Base-by-base conservation (phyloP, 2,888 invertebrate species). In the Microplitis manilae region DNA sequence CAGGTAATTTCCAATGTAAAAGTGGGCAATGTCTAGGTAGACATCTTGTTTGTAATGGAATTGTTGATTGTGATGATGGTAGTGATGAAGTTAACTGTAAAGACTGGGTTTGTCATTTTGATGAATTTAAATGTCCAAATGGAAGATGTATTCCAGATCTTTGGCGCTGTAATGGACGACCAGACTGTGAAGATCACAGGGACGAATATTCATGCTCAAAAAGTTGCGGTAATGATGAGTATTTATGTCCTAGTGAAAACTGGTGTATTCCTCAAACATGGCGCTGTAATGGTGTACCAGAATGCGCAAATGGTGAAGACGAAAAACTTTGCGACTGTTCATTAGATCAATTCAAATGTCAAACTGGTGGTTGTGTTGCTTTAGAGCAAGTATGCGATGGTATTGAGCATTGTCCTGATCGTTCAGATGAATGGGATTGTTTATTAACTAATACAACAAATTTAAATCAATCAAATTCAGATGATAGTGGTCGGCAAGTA, bases 401-500 rank as follows among this genome's bases (percentile, higher is more conserved):
- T 1, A 87, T 91, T 30, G 90, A 91, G 40, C 91, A 94, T 80
- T 94, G 94, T 83, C 90, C 92, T 0, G 94, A 94, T 85, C 89
- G 90, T 77, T 93, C 93, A 1, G 94, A 94, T 83, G 93, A 94
- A 87, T 93, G 93, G 92, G 89, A 91, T 72, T 94, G 94, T 82
- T 82, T 91, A 13, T 76, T 77, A 0, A 73, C 75, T 13, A 84
- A 86, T 75, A 40, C 80, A 30, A 85, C 85, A 1, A 64, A 74
- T 17, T 81, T 83, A 6, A 83, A 78, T 38, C 85, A 83, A 38
- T 82, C 83, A 68, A 79, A 79, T 41, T 64, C 61, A 7, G 81
- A 77, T 13, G 80, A 73, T 9, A 79, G 79, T 5, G 84, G 77
- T 38, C 69, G 75, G 6, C 82, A 75, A 9, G 83, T 84, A 59